These are phyloP conservation scores for Scaptomyza cyrtandrae DNA, from an alignment of 2,888 invertebrate species.

Conservation along the genomic window DNA sequence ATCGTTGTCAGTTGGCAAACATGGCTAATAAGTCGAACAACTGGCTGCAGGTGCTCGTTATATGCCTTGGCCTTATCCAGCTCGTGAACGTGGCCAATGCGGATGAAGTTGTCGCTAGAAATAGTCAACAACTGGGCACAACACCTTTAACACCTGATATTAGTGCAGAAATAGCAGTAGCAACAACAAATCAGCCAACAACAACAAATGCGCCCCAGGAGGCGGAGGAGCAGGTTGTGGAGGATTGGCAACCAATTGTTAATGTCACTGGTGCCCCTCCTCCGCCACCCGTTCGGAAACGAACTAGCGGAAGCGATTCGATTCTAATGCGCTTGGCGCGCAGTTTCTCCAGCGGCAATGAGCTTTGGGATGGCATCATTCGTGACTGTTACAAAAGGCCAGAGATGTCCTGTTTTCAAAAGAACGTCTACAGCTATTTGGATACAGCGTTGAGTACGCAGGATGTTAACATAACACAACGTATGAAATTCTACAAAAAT, in stretches of 20 bases:
- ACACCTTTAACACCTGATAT: constrained; percentile 52
- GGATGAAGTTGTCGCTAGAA: constrained; percentile 45
- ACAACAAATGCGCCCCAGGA: constrained; percentile 20
- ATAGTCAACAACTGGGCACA: constrained; percentile 44
- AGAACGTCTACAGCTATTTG: constrained; percentile 90
- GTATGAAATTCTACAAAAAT: constrained; percentile 88
- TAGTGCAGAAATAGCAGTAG: constrained; percentile 19
- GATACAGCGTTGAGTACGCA: constrained; percentile 88
- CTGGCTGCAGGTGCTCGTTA: constrained; percentile 35
- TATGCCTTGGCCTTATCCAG: constrained; percentile 50
- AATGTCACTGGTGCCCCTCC: constrained; percentile 37
- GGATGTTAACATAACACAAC: constrained; percentile 88
- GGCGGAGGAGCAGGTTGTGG: constrained; percentile 34
- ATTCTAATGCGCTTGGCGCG: constrained; percentile 73
- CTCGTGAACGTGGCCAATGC: constrained; percentile 32
- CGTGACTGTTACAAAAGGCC: constrained; percentile 89
- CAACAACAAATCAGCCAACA: constrained; percentile 14
- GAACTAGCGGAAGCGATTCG: constrained; percentile 64
- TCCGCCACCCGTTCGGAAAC: constrained; percentile 7
- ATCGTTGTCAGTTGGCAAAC: constrained; percentile 45
- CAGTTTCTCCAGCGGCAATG: constrained; percentile 86
- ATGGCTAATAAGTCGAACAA: constrained; percentile 44
- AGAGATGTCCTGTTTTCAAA: constrained; percentile 90
- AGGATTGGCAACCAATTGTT: constrained; percentile 67
- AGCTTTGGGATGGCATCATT: constrained; percentile 90